Conservation (phyloP, 2,113 vertebrate species). For the Leptobrachium ailaonicum region DNA sequence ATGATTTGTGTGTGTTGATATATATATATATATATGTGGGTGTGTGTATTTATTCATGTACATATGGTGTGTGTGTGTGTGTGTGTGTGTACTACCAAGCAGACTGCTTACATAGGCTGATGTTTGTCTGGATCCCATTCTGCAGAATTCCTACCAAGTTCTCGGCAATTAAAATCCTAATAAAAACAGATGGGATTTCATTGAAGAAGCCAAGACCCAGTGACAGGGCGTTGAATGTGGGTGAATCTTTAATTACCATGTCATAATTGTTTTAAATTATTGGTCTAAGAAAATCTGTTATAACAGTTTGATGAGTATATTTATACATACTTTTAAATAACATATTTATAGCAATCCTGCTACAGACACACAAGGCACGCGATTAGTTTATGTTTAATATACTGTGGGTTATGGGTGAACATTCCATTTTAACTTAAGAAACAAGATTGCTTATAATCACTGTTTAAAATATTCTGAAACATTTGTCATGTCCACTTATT, state of each 20-base stretch:
- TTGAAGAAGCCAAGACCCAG: constrained; percentile 11
- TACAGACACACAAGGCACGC: too few relatives aligned
- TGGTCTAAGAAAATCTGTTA: background rate
- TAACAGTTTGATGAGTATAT: background rate
- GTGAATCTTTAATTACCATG: constrained; percentile 1
- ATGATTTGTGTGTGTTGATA: too few relatives aligned
- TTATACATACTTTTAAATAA: background rate
- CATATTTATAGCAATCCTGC: too few relatives aligned
- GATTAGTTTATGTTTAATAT: background rate
- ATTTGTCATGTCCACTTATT: too few relatives aligned
- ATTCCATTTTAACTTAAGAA: background rate
- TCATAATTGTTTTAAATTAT: constrained; percentile 5
- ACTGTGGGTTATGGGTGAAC: background rate
- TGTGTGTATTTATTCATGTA: background rate
- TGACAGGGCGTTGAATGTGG: constrained; percentile 32
- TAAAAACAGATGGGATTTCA: constrained; percentile 25
- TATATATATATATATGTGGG: too few relatives aligned
- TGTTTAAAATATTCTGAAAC: too few relatives aligned
- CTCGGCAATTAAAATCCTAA: constrained; percentile 25
- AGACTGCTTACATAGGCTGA: constrained; percentile 14
- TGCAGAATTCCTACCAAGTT: constrained; percentile 15
- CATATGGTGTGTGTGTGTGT: background rate
- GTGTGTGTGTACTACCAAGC: background rate
- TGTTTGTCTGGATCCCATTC: background rate
- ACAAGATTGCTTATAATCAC: too few relatives aligned